Evolutionary conservation across 2,888 invertebrate genomes (phyloP).

Genomic region (Microdon myrmicae): DNA sequence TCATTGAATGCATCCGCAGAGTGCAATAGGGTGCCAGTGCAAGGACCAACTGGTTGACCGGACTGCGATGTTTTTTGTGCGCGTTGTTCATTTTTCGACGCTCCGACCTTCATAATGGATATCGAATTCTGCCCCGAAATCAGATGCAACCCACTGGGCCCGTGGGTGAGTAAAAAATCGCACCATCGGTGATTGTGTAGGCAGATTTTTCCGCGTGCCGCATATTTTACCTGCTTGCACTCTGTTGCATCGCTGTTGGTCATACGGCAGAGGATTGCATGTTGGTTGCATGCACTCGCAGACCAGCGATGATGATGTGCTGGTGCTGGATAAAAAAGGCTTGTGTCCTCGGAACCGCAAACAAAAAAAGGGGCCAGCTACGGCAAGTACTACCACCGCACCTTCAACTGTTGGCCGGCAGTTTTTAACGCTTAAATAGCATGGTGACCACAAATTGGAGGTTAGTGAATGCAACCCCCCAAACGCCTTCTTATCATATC

Average conservation of each 20-base stretch:
- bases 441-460: constrained; percentile 51
- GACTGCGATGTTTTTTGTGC: constrained; percentile 30
- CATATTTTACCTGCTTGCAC: constrained; percentile 52
- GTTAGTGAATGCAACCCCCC: constrained; percentile 49
- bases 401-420: constrained; percentile 36
- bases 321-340: constrained; percentile 44
- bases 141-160: constrained; percentile 36
- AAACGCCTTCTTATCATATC: constrained; percentile 41
- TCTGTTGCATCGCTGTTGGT: constrained; percentile 40
- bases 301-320: constrained; percentile 53
- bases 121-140: constrained; percentile 47
- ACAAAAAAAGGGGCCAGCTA: constrained; percentile 21
- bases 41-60: constrained; percentile 44
- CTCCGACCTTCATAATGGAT: constrained; percentile 38
- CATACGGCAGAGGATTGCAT: constrained; percentile 39
- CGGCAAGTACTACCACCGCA: constrained; percentile 24
- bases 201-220: constrained; percentile 48
- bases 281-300: constrained; percentile 34
- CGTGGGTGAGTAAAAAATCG: constrained; percentile 18
- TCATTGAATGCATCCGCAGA: constrained; percentile 44
- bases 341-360: constrained; percentile 32
- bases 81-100: constrained; percentile 37
- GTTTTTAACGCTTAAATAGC: constrained; percentile 53
- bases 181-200: constrained; percentile 11
- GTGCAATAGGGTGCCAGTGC: constrained; percentile 33